Percentiles rank a stretch among this genome's conserved stretches.
phyloP scores from a whole-genome alignment of 2,888 invertebrate species.

The Elegia similella region DNA sequence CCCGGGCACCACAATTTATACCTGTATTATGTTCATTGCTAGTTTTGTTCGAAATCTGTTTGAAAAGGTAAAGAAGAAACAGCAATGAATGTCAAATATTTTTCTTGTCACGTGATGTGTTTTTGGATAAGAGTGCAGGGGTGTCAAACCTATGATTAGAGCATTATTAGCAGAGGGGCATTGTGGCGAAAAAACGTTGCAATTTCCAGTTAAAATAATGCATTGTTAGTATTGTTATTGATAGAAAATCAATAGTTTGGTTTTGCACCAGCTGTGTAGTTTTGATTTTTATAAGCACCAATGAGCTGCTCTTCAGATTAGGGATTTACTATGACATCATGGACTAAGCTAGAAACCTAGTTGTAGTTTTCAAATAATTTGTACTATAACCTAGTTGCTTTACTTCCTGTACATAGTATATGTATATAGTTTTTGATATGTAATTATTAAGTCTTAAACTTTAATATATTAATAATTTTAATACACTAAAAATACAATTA shows the following conservation, averaged over 20 bases:
- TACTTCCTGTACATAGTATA: too few relatives aligned
- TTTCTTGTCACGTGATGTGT: constrained; percentile 3
- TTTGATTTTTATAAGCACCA: neutral
- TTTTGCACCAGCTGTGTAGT: constrained; percentile 1
- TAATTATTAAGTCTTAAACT: too few relatives aligned
- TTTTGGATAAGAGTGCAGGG: constrained; percentile 37
- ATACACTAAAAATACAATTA: too few relatives aligned
- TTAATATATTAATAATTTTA: too few relatives aligned
- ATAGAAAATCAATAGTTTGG: constrained; percentile 29
- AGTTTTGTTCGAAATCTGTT: neutral
- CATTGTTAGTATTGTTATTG: constrained; percentile 43
- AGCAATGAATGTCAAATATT: constrained; percentile 37
- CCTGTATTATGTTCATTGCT: neutral
- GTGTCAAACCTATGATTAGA: constrained; percentile 77
- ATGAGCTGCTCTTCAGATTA: neutral
- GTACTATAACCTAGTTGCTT: too few relatives aligned
- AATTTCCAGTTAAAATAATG: constrained; percentile 39
- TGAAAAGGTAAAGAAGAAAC: neutral
- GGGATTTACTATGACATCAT: too few relatives aligned
- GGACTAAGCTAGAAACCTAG: too few relatives aligned
- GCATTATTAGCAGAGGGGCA: constrained; percentile 64
- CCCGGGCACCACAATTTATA: neutral
- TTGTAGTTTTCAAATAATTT: too few relatives aligned
- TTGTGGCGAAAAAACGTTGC: constrained; percentile 63
- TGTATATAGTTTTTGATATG: too few relatives aligned